Evolutionary conservation across 2,797 vertebrate genomes (phyloP).

Genomic region (Syncerus caffer): DNA sequence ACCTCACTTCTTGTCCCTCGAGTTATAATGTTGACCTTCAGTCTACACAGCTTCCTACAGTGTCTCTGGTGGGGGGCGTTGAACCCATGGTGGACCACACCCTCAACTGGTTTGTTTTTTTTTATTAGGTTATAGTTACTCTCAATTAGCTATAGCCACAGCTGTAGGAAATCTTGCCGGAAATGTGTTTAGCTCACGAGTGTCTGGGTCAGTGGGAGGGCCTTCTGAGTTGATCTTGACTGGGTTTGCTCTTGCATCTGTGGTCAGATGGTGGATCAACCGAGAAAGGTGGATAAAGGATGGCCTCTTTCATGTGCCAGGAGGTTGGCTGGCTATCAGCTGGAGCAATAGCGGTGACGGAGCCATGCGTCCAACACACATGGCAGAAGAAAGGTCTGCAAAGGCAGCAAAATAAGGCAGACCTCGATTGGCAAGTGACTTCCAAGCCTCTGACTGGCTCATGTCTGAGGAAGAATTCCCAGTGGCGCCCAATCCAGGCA

Average conservation of each 20-base stretch:
- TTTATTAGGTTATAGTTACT: neutral
- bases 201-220: neutral
- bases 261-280: neutral
- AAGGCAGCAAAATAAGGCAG: neutral
- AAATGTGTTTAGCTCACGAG: neutral
- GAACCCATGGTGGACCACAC: neutral
- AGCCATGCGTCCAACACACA: neutral
- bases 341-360: neutral
- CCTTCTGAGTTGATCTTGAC: neutral
- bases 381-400: neutral
- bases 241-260: neutral
- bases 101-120: too few relatives aligned
- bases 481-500: neutral
- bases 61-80: neutral
- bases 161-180: neutral
- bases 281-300: neutral
- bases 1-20: neutral
- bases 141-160: neutral
- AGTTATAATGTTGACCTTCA: rapidly evolving
- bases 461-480: neutral
- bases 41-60: neutral
- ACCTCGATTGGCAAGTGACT: neutral
- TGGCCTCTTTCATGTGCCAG: neutral
- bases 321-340: neutral
- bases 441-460: neutral